Conservation (phyloP, 1,140 invertebrate species). For the Samia ricini region DNA sequence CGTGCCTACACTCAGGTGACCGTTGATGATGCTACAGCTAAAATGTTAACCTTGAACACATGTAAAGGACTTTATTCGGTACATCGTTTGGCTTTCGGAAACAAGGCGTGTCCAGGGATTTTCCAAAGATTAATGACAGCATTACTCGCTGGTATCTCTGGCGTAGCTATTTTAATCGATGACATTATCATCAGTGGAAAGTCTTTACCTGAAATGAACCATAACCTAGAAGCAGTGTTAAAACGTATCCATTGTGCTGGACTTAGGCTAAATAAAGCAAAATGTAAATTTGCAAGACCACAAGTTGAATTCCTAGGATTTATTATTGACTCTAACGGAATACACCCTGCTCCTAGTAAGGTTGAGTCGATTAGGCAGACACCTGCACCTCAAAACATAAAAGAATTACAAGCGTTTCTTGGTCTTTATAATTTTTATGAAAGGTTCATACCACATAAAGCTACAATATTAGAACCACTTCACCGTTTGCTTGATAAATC, state of each 20-base stretch:
- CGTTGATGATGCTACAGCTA: too few species aligned
- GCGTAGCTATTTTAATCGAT: slow-evolving; percentile 31
- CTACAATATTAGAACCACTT: slow-evolving; percentile 28
- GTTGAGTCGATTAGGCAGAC: slow-evolving; percentile 52
- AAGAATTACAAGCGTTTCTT: slow-evolving; percentile 53
- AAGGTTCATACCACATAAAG: slow-evolving; percentile 45
- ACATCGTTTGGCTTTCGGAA: slow-evolving; percentile 71
- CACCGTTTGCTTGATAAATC: slow-evolving; percentile 13
- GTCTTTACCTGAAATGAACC: too few species aligned
- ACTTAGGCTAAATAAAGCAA: too few species aligned
- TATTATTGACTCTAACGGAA: too few species aligned
- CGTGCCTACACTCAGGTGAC: slow-evolving; percentile 46
- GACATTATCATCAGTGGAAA: slow-evolving; percentile 50
- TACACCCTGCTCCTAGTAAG: slow-evolving; percentile 39
- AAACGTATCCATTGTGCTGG: too few species aligned
- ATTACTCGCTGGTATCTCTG: slow-evolving; percentile 38
- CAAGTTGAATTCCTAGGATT: too few species aligned
- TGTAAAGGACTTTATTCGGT: slow-evolving; percentile 72
- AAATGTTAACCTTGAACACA: too few species aligned
- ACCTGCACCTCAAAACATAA: slow-evolving; percentile 47
- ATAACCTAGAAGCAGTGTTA: too few species aligned
- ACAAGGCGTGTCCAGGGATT: slow-evolving; percentile 64
- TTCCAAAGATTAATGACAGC: too few species aligned
- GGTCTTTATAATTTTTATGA: slow-evolving; percentile 58
- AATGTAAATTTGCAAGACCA: too few species aligned